Evolutionary conservation across 2,888 invertebrate species (phyloP).

Genomic region (Lasioglossum lativentre): DNA sequence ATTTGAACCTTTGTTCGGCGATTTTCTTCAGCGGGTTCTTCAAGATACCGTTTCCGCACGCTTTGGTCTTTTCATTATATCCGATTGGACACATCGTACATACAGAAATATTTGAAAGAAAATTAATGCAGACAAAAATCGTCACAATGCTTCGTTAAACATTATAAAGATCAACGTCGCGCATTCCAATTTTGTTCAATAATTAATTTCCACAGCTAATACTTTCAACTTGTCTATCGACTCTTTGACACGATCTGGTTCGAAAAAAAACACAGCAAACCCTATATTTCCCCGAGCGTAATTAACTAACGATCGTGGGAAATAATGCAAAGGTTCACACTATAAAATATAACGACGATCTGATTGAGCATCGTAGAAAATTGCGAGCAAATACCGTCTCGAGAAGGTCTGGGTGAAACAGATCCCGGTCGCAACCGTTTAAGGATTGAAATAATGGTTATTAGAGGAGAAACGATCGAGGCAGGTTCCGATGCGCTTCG

Average conservation of each 20-base stretch:
- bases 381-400: neutral
- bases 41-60: neutral
- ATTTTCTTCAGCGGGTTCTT: neutral
- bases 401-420: neutral
- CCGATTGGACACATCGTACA: neutral
- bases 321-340: neutral
- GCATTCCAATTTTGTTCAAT: too few relatives aligned
- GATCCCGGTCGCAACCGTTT: neutral
- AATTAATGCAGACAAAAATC: too few relatives aligned
- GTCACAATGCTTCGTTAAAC: too few relatives aligned
- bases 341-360: neutral
- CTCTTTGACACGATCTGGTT: neutral
- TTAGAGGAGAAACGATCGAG: slow-evolving; percentile 1
- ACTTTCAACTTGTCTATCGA: neutral
- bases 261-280: neutral
- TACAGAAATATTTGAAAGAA: neutral
- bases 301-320: neutral
- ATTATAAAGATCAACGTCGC: too few relatives aligned
- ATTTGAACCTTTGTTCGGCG: neutral
- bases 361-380: neutral
- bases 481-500: neutral
- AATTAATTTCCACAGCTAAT: neutral
- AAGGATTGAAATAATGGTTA: neutral
- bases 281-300: neutral
- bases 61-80: neutral